Base-by-base conservation (phyloP, 1,140 invertebrate species). In the Dermatophagoides farinae region DNA sequence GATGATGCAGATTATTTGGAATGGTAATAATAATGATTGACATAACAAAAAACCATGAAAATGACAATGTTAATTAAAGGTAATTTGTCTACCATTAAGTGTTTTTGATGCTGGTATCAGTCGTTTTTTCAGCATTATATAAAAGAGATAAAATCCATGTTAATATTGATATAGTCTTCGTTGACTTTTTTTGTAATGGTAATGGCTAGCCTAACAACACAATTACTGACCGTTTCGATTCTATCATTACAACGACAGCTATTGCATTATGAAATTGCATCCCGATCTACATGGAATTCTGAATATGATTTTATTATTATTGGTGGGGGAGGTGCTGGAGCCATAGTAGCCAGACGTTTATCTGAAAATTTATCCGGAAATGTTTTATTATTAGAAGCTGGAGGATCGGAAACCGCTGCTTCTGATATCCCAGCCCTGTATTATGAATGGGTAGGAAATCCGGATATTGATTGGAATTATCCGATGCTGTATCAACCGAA, bases 341-440 rank as follows among this genome's bases (percentile, higher is more conserved):
- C 62, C 18, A 46, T 61, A 1, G 37, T 65, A 25, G 62, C 64
- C 1, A 46, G 18, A 41, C 51, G 60, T 12, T 38, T 65, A 1
- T 58, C 58, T 0, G 79, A 80, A 67, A 72, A 78, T 60, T 70
- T 74, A n/a, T 76, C 77, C 52, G 69, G 73, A 0, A 78, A 74
- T 31, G 80, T 85, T 0, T 67, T 85, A 38, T 70, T 85, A 0
- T 69, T 85, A 38, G 83, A 85, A 71, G 82, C 82, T 14, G 83
- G 83, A 1, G 78, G 76, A 31, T n/a, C 39, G 4, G 65, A 66
- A 37, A 61, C 66, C 11, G 14, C 31, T 25, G 31, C 60, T 0
- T 52, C 52, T 40, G 59, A 65, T 6, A 64, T 64, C 6, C 62
- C 64, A 16, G 23, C 22, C 10, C 38, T 43, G 44, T 20, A 31